A percentile compares a stretch with the other conserved stretches of the same genome.
Evolutionary conservation across 2,797 vertebrate genomes (phyloP).

Genomic region (Cichlasoma orientale): DNA sequence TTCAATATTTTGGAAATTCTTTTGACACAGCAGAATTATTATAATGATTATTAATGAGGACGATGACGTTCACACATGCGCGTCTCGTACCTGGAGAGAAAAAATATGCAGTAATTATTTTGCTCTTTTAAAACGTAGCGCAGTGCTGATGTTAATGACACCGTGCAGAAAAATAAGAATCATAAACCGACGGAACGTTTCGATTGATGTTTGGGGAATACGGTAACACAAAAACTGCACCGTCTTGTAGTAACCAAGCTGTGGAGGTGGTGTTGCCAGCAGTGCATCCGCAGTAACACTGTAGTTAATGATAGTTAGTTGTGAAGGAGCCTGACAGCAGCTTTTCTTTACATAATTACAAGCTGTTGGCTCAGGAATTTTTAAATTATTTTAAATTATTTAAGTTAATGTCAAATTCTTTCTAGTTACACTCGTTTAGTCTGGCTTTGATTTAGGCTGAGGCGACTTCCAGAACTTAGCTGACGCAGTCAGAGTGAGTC

Average conservation of each 20-base stretch:
- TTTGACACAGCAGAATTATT: too few relatives aligned
- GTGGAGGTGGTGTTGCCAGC: rapidly evolving
- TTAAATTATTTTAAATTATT: rapidly evolving
- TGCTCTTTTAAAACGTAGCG: not conserved
- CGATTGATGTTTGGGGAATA: not conserved
- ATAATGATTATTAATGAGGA: too few relatives aligned
- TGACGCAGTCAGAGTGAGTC: not conserved
- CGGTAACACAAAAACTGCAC: not conserved
- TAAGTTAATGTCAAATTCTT: not conserved
- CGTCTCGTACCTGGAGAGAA: not conserved
- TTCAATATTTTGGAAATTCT: too few relatives aligned
- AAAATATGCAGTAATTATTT: rapidly evolving
- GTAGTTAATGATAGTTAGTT: not conserved
- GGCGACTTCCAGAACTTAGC: rapidly evolving
- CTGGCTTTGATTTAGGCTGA: not conserved
- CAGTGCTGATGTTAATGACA: too few relatives aligned
- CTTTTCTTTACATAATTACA: not conserved
- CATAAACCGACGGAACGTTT: rapidly evolving
- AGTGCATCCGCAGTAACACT: not conserved
- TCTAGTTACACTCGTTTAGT: too few relatives aligned
- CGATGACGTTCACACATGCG: not conserved
- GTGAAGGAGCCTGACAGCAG: not conserved
- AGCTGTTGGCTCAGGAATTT: not conserved
- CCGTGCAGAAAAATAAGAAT: rapidly evolving
- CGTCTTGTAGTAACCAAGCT: not conserved